Base-by-base conservation (phyloP, 2,888 invertebrate genomes). In the Polylopha cassiicola region DNA sequence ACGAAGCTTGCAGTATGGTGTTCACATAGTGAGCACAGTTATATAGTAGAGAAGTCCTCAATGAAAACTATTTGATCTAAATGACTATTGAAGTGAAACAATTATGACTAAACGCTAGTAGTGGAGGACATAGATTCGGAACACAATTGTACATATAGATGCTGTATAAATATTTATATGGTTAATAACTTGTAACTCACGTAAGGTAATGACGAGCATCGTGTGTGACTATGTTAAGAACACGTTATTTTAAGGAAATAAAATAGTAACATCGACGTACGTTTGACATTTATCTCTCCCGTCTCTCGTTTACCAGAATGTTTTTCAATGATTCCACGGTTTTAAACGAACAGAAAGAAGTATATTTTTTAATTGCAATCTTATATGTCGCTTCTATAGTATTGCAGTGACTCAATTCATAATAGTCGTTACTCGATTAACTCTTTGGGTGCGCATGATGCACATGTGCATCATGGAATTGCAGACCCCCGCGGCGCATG, bases 111-210 rank as follows among this genome's bases (percentile, higher is more conserved):
- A 18, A n/a, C n/a, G n/a, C n/a, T n/a, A 23, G 23, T 31, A 43
- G 38, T 10, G 6, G 9, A 48, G 61, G 63, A 65, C 59, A 57
- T 58, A 52, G 48, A 26, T 50, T 54, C 58, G 58, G 56, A 61
- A 63, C 71, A 74, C 75, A 73, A 61, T 58, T 84, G 84, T 84
- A 84, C 74, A 82, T 84, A 84, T 78, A 74, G 77, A 81, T 76
- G 77, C 80, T 84, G 77, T 84, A 81, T 75, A 80, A 69, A 76
- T 77, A 78, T 73, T 73, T 73, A 72, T 78, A 79, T 75, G 73
- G 64, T 66, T 71, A 67, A n/a, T n/a, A n/a, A 71, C 55, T 60
- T 73, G 57, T 66, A 59, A 68, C 64, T 67, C 61, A 65, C 62
- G 59, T 60, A 64, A 66, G 73, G 69, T 74, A 72, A 69, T 70